Base-by-base conservation (phyloP, 2,888 invertebrate genomes). In the Agrotis ipsilon region DNA sequence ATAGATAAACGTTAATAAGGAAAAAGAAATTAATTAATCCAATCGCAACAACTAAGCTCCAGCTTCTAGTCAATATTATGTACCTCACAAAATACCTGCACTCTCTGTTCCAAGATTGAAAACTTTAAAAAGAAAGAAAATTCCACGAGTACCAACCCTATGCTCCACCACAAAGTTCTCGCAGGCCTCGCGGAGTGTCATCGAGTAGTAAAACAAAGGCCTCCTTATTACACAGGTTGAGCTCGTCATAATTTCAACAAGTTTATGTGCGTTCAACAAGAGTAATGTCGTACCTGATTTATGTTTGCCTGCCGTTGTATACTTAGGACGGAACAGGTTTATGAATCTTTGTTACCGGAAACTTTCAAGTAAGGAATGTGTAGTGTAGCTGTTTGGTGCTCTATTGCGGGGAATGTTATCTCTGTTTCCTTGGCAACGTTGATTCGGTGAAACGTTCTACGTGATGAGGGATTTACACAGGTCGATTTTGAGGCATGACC, bases 211-310 rank as follows among this genome's bases (percentile, higher is more conserved):
- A 85, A 87, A 87, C 88, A 88, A 85, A 88, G 79, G 82, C 71
- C 76, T 80, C 82, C 82, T 77, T 84, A 86, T 79, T 80, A 81
- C 76, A 70, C 78, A 81, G 83, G 86, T 85, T 80, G 82, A 82
- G 84, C 81, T 84, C 82, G 84, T 87, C 88, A 87, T 87, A 87
- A 87, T 84, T 86, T 82, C 81, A 82, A 86, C 87, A 84, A 81
- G 83, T 83, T 86, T 84, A 85, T 86, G 84, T 86, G 79, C 82
- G 86, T 78, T 78, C 86, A 79, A 77, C 82, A 85, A 83, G 84
- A 85, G 81, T 84, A 80, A 85, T 84, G 86, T 81, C 80, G 81
- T 85, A 72, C 82, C 82, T 84, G 85, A 84, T 86, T 80, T 84
- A 86, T 84, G 85, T 86, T 84, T 81, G 75, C 80, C 76, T 60